phyloP scores from a whole-genome alignment of 2,888 invertebrate species.

The Itoplectis maculator region DNA sequence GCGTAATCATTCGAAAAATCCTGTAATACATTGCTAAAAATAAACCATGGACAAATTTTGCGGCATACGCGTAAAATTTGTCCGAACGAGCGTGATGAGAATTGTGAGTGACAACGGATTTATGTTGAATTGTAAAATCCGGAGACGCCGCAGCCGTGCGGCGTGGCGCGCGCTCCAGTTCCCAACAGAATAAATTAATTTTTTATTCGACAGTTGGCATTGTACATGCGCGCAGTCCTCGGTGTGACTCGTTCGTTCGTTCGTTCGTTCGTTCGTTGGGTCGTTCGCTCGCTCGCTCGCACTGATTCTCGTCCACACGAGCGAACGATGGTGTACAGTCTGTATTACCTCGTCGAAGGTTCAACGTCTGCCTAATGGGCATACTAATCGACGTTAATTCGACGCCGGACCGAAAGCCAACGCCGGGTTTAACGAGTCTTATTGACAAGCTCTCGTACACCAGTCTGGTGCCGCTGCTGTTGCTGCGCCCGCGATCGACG shows the following conservation, averaged over 20 bases:
- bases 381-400: slow-evolving; percentile 83
- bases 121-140: slow-evolving; percentile 20
- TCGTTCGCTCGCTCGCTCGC: slow-evolving; percentile 6
- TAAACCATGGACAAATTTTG: no score
- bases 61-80: neutral
- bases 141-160: neutral
- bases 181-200: slow-evolving; percentile 28
- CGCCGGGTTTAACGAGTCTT: slow-evolving; percentile 74
- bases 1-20: neutral
- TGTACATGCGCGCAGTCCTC: slow-evolving; percentile 3
- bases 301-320: slow-evolving; percentile 14
- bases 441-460: slow-evolving; percentile 73
- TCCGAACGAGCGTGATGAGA: neutral
- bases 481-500: slow-evolving; percentile 34
- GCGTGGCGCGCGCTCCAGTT: neutral
- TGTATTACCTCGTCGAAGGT: slow-evolving; percentile 70
- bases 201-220: slow-evolving; percentile 19
- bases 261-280: slow-evolving; percentile 12
- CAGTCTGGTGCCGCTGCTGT: neutral
- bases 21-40: neutral
- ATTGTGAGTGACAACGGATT: slow-evolving; percentile 10
- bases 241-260: neutral
- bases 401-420: slow-evolving; percentile 76
- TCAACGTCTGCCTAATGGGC: slow-evolving; percentile 83
- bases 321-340: slow-evolving; percentile 16